Conservation (phyloP, 2,888 invertebrate species). For the Acronicta psi region DNA sequence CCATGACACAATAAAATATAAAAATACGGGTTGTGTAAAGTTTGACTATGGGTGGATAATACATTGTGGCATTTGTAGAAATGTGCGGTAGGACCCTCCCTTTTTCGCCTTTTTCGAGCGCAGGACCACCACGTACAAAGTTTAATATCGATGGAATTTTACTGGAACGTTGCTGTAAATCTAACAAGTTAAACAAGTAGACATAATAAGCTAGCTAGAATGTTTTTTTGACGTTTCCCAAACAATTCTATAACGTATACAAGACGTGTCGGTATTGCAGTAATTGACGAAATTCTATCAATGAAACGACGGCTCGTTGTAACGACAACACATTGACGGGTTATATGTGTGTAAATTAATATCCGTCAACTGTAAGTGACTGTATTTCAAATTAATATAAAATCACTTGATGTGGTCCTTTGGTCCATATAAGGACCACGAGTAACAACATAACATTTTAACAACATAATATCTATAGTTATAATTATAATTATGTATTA, state of each 20-base stretch:
- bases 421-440: background rate
- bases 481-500: no score
- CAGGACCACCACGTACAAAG: background rate
- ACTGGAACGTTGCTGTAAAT: background rate
- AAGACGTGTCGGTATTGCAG: constrained; percentile 16
- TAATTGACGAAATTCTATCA: constrained; percentile 12
- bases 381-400: no score
- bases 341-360: background rate
- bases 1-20: no score
- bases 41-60: no score
- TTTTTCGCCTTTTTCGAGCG: no score
- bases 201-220: background rate
- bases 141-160: background rate
- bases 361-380: no score
- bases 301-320: background rate
- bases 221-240: constrained; percentile 3
- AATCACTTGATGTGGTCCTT: background rate
- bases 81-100: no score
- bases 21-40: no score
- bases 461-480: no score
- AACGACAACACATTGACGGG: background rate
- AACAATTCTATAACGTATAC: constrained; percentile 2
- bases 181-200: background rate
- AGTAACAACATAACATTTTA: no score
- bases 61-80: no score